Evolutionary conservation across 2,888 invertebrate genomes (phyloP).

Genomic region (Salpingus planirostris): DNA sequence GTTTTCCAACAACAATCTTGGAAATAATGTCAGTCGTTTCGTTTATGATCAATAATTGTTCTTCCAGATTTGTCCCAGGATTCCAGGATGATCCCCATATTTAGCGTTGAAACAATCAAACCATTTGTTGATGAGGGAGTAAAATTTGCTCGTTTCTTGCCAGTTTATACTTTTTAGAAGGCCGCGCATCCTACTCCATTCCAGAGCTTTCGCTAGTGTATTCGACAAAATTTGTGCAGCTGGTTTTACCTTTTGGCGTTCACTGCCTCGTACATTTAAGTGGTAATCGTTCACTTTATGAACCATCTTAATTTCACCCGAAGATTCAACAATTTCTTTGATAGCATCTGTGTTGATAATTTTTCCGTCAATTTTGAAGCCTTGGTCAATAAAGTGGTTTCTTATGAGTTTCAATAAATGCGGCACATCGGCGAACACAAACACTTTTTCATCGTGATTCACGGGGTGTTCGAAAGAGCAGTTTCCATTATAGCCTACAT

Average conservation of each 20-base stretch:
- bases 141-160: conserved; percentile 3
- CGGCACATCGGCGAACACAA: too few species aligned
- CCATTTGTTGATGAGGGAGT: conserved; percentile 16
- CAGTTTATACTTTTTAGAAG: conserved; percentile 3
- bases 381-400: too few species aligned
- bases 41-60: conserved; percentile 20
- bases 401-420: too few species aligned
- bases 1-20: conserved; percentile 1
- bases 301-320: too few species aligned
- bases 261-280: conserved; percentile 7
- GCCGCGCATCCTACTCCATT: conserved; percentile 7
- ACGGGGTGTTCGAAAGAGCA: too few species aligned
- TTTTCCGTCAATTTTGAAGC: too few species aligned
- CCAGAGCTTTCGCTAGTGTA: conserved; percentile 7
- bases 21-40: conserved; percentile 18
- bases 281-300: conserved; percentile 14
- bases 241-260: conserved; percentile 10
- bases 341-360: too few species aligned
- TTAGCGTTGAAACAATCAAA: conserved; percentile 21
- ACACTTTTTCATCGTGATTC: too few species aligned
- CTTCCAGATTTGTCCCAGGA: conserved; percentile 16
- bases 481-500: too few species aligned
- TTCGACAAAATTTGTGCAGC: conserved; percentile 10
- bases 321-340: too few species aligned
- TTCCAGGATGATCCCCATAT: conserved; percentile 9